These are phyloP conservation scores for Empidonax alnorum DNA, from an alignment of 2,113 vertebrate genomes.

Conservation along the genomic window DNA sequence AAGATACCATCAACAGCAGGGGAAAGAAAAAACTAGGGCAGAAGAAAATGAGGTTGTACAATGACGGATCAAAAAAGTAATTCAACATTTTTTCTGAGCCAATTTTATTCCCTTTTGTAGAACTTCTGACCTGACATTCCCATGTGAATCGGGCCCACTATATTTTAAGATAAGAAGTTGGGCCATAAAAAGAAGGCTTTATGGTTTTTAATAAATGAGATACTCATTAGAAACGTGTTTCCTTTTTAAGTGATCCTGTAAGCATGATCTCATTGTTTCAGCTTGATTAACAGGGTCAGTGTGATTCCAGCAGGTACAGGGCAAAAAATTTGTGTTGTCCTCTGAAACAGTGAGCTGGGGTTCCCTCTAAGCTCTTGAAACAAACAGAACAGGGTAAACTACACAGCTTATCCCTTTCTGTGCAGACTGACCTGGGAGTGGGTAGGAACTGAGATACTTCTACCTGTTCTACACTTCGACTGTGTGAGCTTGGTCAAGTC, in stretches of 20 bases:
- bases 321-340: not conserved
- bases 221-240: not conserved
- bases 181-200: not conserved
- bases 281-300: not conserved
- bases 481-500: not conserved
- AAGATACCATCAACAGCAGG: slow-evolving; percentile 10
- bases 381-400: not conserved
- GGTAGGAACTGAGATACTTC: not conserved
- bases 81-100: not conserved
- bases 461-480: not conserved
- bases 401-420: not conserved
- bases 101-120: not conserved
- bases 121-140: not conserved
- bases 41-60: slow-evolving; percentile 27
- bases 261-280: not conserved
- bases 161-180: not conserved
- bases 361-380: not conserved
- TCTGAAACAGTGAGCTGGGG: not conserved
- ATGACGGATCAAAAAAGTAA: slow-evolving; percentile 41
- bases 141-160: not conserved
- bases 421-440: not conserved
- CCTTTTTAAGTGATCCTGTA: not conserved
- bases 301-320: not conserved
- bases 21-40: not conserved
- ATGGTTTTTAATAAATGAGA: not conserved